Conservation (phyloP, 2,113 vertebrate genomes). For the Sylvia atricapilla region DNA sequence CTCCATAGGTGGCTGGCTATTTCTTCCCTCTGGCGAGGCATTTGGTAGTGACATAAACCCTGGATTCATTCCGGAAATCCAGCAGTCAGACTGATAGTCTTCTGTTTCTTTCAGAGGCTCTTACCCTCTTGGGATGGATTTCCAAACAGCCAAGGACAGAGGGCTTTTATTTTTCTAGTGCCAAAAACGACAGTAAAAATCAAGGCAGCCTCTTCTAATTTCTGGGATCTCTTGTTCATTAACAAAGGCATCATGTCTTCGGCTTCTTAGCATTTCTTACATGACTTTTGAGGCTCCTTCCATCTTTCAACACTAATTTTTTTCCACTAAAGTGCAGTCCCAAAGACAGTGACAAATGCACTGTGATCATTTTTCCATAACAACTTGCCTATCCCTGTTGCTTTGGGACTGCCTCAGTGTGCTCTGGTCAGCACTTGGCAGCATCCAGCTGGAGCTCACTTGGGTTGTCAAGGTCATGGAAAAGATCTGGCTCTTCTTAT, state of each 20-base stretch:
- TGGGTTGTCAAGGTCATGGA: background rate
- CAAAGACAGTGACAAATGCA: background rate
- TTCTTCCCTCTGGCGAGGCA: background rate
- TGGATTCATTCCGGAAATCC: conserved; percentile 10
- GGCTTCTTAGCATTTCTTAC: background rate
- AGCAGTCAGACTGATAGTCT: background rate
- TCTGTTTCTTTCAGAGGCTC: conserved; percentile 24
- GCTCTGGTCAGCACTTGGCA: background rate
- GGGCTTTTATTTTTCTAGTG: background rate
- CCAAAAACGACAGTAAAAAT: background rate
- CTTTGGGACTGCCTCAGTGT: background rate
- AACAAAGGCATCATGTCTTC: background rate
- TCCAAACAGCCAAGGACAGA: background rate
- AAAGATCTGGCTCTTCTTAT: background rate
- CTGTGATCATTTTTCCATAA: background rate
- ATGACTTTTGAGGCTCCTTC: background rate
- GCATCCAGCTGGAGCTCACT: background rate
- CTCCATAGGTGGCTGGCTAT: background rate
- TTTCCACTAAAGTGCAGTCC: background rate
- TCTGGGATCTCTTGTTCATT: background rate
- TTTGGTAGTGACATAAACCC: background rate
- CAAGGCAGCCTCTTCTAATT: background rate
- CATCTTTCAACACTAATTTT: background rate
- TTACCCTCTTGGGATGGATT: background rate
- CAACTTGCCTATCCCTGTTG: background rate